Evolutionary conservation across 2,888 invertebrate genomes (phyloP), one percentile per base, ranked within the genome.

Genomic region (Oscheius sp.): DNA sequence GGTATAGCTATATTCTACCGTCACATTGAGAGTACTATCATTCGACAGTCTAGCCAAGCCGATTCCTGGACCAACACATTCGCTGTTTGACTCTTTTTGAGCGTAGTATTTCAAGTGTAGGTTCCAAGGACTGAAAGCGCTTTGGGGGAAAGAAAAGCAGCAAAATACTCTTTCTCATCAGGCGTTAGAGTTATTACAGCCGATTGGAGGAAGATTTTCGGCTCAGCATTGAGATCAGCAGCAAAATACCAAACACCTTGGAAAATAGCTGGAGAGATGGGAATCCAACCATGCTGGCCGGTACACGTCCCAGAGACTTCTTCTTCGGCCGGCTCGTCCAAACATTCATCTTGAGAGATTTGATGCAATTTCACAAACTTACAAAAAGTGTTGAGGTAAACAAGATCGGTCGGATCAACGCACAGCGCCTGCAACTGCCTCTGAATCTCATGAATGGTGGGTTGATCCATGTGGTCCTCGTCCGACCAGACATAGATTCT

Each of bases 381-480:
- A 81, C 81, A 76, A 64, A 81, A 81, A 23, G 81, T 81, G 70
- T 81, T 81, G 52, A 81, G 67, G 48, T 77, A 81, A 46, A 78
- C 76, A n/a, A 81, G 70, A 48, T 79, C 81, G 4, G 79, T 79
- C 6, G 81, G 81, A 67, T 81, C 81, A 52, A 81, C 72, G 53
- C 81, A 81, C 46, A 78, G 72, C n/a, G 73, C 71, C 63, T 80
- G 80, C 2, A 80, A 72, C 27, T 74, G 72, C 3, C 70, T 64
- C 57, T 79, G 76, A 48, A 80, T 80, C 57, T 80, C 78, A 20
- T 73, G 67, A 34, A 80, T 78, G 3, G 80, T 80, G 27, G 80
- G 80, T 61, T 80, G 80, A 67, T 80, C 80, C 80, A 80, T 80
- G 70, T 78, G 79, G 66, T 80, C 80, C 65, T 80, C 80, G 69